Base-by-base conservation (phyloP, 2,888 invertebrate genomes). In the Drosophila neonasuta region DNA sequence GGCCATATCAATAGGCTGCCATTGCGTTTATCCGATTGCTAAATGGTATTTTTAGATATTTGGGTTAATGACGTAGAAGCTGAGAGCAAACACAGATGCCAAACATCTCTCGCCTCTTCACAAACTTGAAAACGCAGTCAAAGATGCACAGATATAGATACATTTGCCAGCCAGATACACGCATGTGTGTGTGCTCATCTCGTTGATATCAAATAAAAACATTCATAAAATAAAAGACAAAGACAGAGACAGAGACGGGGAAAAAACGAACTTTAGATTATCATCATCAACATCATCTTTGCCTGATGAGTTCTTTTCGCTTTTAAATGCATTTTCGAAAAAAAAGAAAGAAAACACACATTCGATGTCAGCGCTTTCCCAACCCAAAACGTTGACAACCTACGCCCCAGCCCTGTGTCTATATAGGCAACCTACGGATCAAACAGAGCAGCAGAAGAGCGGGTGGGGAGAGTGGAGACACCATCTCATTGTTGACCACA, bases 31-130 rank as follows among this genome's bases (percentile, higher is more conserved):
- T 66, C 46, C 70, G 77, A 78, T 83, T 76, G 83, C 79, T 74
- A 85, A 82, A 70, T 75, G 68, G 61, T 83, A 84, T 86, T 79
- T 73, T 73, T 74, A 81, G 79, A 78, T 75, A 81, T 81, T 83
- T 87, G 71, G 83, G 83, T 87, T 87, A 83, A 87, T 85, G 82
- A 85, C 64, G 87, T 74, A 63, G 69, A 67, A 67, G 36, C 48
- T 30, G 39, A 34, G 74, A 73, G 66, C 68, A 73, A 64, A 73
- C 69, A 59, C 72, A 76, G 77, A 74, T 74, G 74, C 76, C 61
- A 55, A 36, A 36, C 36, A 36, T 36, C n/a, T 11, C 36, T 11
- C 36, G 58, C 30, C 59, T 56, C 72, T 58, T 78, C 59, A 36
- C 36, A 11, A 66, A 66, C 57, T 52, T 51, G 44, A 32, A 45